These are phyloP conservation scores for Chrysolina haemoptera DNA, from an alignment of 2,888 invertebrate genomes.

Conservation along the genomic window DNA sequence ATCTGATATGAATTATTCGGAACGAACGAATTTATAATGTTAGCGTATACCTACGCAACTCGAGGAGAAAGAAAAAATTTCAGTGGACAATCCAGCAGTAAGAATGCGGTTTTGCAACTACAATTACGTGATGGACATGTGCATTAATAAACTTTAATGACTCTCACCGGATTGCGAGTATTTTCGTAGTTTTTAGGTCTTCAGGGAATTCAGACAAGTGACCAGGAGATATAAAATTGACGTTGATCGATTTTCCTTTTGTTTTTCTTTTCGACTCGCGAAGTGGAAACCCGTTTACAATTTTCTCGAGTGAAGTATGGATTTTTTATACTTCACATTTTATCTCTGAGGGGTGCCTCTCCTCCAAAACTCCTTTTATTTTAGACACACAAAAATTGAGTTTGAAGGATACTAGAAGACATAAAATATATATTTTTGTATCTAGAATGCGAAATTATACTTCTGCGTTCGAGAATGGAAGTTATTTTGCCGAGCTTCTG, in stretches of 20 bases:
- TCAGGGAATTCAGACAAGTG: not conserved
- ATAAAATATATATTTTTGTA: too few species aligned
- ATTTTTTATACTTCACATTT: too few species aligned
- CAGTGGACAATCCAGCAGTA: slow-evolving; percentile 21
- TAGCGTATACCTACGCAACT: not conserved
- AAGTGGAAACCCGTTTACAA: too few species aligned
- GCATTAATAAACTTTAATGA: slow-evolving; percentile 18
- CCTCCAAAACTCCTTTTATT: too few species aligned
- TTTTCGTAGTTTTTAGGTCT: not conserved
- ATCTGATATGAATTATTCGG: slow-evolving; percentile 2
- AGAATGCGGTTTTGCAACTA: slow-evolving; percentile 10
- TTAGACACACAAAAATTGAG: too few species aligned
- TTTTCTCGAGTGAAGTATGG: too few species aligned
- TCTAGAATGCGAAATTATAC: too few species aligned
- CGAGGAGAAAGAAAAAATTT: not conserved
- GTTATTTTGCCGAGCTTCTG: too few species aligned
- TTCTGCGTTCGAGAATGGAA: too few species aligned
- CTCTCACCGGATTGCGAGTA: not conserved
- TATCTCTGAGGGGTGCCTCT: too few species aligned
- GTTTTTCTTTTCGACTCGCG: not conserved
- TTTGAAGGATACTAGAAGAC: too few species aligned
- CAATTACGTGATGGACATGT: slow-evolving; percentile 14
- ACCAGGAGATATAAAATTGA: not conserved
- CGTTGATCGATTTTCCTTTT: not conserved
- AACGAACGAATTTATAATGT: slow-evolving; percentile 7